Evolutionary conservation across 35 echinoderm and acorn worm genomes (phyloP).

Genomic region (Holothuria glaberrima): DNA sequence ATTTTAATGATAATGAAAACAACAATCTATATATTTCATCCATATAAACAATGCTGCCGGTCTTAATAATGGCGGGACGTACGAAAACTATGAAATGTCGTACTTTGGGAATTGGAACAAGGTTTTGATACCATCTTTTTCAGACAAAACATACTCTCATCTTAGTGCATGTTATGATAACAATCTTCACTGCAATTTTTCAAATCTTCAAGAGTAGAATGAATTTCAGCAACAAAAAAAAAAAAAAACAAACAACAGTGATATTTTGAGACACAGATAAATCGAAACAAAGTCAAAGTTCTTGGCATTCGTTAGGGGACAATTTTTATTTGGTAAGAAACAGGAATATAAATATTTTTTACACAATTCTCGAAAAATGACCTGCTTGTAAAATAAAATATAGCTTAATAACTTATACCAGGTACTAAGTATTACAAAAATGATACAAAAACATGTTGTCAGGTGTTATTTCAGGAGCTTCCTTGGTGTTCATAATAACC

Average conservation of each 20-base stretch:
- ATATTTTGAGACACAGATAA: too few relatives aligned
- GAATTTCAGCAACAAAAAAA: too few relatives aligned
- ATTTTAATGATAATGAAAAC: not conserved
- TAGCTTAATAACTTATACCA: not conserved
- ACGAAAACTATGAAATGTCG: slow-evolving; percentile 7
- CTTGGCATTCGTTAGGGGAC: not conserved
- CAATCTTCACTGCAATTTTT: not conserved
- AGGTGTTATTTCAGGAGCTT: not conserved
- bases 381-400: not conserved
- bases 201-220: too few relatives aligned
- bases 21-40: not conserved
- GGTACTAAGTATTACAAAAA: not conserved
- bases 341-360: not conserved
- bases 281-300: too few relatives aligned
- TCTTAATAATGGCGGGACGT: not conserved
- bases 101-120: not conserved
- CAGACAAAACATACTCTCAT: too few relatives aligned
- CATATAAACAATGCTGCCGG: not conserved
- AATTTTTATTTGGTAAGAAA: slow-evolving; percentile 4
- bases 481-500: not conserved
- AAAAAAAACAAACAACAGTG: too few relatives aligned
- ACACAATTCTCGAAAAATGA: not conserved
- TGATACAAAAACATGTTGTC: not conserved
- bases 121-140: not conserved
- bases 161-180: not conserved